Evolutionary conservation across 2,888 invertebrate genomes (phyloP), one percentile per base, ranked within the genome.

Genomic region (Melanophora roralis): DNA sequence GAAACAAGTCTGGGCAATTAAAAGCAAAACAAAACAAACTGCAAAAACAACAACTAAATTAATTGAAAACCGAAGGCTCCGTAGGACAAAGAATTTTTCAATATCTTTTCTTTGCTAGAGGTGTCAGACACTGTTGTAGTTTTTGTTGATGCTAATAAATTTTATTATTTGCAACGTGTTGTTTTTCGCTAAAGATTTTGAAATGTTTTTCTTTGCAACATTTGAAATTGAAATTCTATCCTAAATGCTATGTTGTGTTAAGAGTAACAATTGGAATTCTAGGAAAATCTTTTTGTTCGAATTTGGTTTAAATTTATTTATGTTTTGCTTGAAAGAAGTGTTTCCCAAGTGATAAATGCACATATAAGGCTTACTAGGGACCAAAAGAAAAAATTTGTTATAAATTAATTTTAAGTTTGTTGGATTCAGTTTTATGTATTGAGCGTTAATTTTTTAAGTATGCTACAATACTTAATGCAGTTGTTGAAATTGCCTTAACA

Each of bases 151-250:
- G 51, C 27, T 23, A 43, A 53, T 43, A 53, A 55, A 67, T 67
- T 67, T 40, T 21, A 32, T 21, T 67, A 32, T 43, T 16, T 45
- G 11, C 27, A 40, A 3, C 6, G 14, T 45, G 40, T 32, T 21
- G 19, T 43, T 43, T 45, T 34, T 11, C 45, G 11, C 1, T 49
- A 36, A 36, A 16, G 23, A 14, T 51, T 23, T 43, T 38, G 6
- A 27, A 27, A 27, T 6, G 4, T 3, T 0, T 5, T 14, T 23
- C 34, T 1, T 27, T 9, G 9, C 19, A 1, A n/a, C n/a, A 34
- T 36, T 23, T 34, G 0, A 14, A 55, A 14, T 40, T 78, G 73
- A 73, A 73, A 78, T 78, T 78, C 78, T 57, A 78, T 69, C 68
- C 73, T 64, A 73, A 55, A 78, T 45, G n/a, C 38, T 64, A 47